A percentile compares a stretch with the other conserved stretches of the same genome.
phyloP scores from a whole-genome alignment of 2,888 invertebrate species.

The Trissolcus japonicus region DNA sequence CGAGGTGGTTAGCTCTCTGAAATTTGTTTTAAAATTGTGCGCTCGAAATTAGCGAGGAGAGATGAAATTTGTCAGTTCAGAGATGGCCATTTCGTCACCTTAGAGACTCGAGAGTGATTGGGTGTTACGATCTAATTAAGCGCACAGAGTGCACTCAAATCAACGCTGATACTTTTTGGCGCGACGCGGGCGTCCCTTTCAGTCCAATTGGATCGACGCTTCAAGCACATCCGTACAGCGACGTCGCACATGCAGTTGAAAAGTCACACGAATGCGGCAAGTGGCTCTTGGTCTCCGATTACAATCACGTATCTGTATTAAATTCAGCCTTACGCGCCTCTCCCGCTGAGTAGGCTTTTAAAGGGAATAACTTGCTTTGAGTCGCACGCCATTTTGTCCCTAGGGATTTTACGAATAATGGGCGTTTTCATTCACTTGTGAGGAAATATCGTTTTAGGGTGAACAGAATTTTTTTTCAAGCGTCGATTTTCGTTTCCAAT shows the following conservation, averaged over 20 bases:
- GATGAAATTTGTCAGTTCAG: constrained; percentile 4
- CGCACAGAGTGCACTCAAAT: constrained; percentile 24
- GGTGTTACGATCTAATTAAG: constrained; percentile 26
- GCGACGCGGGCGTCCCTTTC: constrained; percentile 21
- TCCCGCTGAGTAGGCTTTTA: constrained; percentile 31
- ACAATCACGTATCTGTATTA: constrained; percentile 39
- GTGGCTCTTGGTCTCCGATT: constrained; percentile 33
- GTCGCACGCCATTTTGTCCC: neutral
- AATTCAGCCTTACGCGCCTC: constrained; percentile 34
- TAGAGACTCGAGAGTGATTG: constrained; percentile 11
- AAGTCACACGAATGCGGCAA: constrained; percentile 13
- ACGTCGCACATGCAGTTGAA: neutral
- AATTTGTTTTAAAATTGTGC: too few relatives aligned
- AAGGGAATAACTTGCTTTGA: constrained; percentile 22
- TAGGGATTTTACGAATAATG: too few relatives aligned
- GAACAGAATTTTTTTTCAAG: too few relatives aligned
- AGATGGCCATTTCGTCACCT: constrained; percentile 18
- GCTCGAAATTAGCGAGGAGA: too few relatives aligned
- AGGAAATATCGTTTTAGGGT: too few relatives aligned
- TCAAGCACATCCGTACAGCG: constrained; percentile 9
- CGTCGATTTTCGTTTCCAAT: neutral
- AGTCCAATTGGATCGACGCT: constrained; percentile 30
- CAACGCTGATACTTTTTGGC: constrained; percentile 28
- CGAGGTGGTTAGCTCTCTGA: too few relatives aligned
- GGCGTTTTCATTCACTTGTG: too few relatives aligned